Percentiles rank a stretch among this genome's conserved stretches.
phyloP scores from a whole-genome alignment of 2,888 invertebrate species.

The Euproctis similis region DNA sequence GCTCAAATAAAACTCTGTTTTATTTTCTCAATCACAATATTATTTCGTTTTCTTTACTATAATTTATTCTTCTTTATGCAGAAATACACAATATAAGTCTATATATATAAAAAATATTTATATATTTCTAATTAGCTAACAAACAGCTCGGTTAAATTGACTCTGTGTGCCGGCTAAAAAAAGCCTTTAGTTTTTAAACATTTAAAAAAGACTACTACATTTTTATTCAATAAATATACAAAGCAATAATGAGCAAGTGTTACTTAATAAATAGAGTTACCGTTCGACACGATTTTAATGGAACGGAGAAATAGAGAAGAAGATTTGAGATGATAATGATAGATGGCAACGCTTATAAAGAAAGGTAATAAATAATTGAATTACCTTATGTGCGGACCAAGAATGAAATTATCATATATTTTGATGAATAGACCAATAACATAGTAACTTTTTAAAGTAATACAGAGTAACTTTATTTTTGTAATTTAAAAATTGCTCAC shows the following conservation, averaged over 20 bases:
- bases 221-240: slow-evolving; percentile 56
- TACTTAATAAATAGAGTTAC: slow-evolving; percentile 43
- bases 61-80: too few species aligned
- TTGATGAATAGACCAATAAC: too few species aligned
- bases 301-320: slow-evolving; percentile 17
- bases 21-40: slow-evolving; percentile 69
- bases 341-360: too few species aligned
- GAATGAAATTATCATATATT: too few species aligned
- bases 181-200: slow-evolving; percentile 29
- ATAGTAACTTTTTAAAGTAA: too few species aligned
- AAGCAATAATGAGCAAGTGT: slow-evolving; percentile 66
- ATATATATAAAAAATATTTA: slow-evolving; percentile 53
- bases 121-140: slow-evolving; percentile 45
- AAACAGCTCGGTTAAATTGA: slow-evolving; percentile 62
- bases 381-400: too few species aligned
- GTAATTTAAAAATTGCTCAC: too few species aligned
- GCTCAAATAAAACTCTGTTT: slow-evolving; percentile 75
- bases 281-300: slow-evolving; percentile 22
- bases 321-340: too few species aligned
- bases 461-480: too few species aligned
- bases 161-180: slow-evolving; percentile 48
- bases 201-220: slow-evolving; percentile 42
- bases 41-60: too few species aligned
- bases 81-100: slow-evolving; percentile 61
- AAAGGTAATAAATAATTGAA: too few species aligned